Percentiles rank a stretch among this genome's conserved stretches.
Conservation (phyloP, 1,140 invertebrate species). For the Aphidius gifuensis region DNA sequence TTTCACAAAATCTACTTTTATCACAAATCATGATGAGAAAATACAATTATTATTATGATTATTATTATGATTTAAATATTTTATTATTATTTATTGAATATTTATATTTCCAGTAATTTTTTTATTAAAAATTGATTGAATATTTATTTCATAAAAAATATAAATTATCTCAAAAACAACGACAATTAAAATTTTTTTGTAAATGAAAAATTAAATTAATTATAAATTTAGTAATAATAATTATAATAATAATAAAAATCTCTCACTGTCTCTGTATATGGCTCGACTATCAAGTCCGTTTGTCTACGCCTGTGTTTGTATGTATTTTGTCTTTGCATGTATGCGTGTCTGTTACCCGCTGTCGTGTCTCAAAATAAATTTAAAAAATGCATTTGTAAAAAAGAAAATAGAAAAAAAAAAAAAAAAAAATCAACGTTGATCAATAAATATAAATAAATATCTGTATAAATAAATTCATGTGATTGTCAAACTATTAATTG, state of each 20-base stretch:
- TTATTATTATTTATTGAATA: too few species aligned
- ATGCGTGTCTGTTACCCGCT: constrained; percentile 27
- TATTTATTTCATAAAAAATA: constrained; percentile 12
- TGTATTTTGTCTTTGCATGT: constrained; percentile 27
- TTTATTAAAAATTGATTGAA: too few species aligned
- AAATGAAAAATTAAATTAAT: background rate
- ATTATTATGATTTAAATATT: too few species aligned
- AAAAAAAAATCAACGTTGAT: constrained; percentile 5
- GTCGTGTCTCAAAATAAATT: constrained; percentile 28
- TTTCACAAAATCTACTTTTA: too few species aligned
- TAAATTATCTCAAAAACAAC: constrained; percentile 13
- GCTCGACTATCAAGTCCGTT: constrained; percentile 33
- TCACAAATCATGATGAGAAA: too few species aligned
- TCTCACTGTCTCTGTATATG: constrained; percentile 30
- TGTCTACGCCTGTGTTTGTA: constrained; percentile 31
- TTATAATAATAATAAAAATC: constrained; percentile 27
- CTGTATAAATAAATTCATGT: too few species aligned
- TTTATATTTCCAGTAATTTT: too few species aligned
- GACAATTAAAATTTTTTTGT: background rate
- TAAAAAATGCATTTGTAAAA: background rate
- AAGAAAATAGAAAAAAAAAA: background rate
- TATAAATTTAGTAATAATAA: constrained; percentile 3
- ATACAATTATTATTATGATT: too few species aligned
- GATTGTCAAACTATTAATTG: background rate
- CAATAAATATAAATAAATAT: background rate